phyloP scores from a whole-genome alignment of 2,888 invertebrate genomes.

The Drosophila quinaria region DNA sequence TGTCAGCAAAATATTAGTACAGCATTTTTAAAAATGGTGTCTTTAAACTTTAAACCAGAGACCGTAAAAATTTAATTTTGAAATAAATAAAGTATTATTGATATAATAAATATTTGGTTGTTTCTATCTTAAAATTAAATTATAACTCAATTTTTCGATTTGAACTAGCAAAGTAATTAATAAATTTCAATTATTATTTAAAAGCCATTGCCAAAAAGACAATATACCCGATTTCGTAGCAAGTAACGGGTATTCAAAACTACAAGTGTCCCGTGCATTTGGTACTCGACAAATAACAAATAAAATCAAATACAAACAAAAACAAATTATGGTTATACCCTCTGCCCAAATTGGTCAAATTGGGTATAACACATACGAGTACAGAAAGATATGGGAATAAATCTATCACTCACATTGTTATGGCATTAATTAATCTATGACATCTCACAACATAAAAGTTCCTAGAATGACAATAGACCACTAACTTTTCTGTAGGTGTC shows the following conservation, averaged over 20 bases:
- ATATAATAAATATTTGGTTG: too few relatives aligned
- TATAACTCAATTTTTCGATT: too few relatives aligned
- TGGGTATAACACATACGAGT: neutral
- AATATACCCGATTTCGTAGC: neutral
- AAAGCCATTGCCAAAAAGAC: neutral
- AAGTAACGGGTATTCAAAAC: neutral
- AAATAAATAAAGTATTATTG: too few relatives aligned
- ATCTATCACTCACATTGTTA: neutral
- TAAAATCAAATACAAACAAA: neutral
- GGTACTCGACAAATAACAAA: conserved; percentile 4
- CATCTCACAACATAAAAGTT: conserved; percentile 5
- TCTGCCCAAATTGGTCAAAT: neutral
- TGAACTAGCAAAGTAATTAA: too few relatives aligned
- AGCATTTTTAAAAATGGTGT: too few relatives aligned
- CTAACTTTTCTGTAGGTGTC: neutral
- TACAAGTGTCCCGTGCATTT: conserved; percentile 1
- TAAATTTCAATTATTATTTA: too few relatives aligned
- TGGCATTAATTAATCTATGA: conserved; percentile 9
- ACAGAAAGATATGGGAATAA: neutral
- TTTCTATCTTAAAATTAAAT: too few relatives aligned
- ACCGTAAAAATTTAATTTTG: too few relatives aligned
- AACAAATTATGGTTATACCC: conserved; percentile 2
- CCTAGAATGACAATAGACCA: conserved; percentile 1
- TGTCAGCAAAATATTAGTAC: too few relatives aligned
- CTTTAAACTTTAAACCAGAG: too few relatives aligned